Conservation (phyloP, 2,797 vertebrate species). For the Cuculus canorus region DNA sequence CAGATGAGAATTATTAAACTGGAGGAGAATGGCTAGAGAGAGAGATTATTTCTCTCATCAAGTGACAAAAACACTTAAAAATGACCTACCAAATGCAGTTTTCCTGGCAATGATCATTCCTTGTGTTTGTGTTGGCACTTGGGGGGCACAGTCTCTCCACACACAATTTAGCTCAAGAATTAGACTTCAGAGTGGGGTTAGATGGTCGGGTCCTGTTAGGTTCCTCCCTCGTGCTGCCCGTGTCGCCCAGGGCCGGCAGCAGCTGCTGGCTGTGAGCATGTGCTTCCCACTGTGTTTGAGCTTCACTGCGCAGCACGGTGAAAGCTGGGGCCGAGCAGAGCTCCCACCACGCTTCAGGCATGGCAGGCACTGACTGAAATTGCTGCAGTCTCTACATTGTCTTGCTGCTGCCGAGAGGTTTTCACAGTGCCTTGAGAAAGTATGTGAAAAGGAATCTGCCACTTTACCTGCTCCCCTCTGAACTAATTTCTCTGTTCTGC, state of each 20-base stretch:
- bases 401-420: neutral
- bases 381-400: neutral
- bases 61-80: neutral
- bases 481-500: neutral
- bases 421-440: neutral
- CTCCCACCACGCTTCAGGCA: accelerated
- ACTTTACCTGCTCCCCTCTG: neutral
- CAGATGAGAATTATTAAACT: neutral
- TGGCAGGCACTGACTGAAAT: no score
- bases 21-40: neutral
- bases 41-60: neutral
- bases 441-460: neutral
- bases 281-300: neutral
- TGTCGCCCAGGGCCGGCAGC: neutral
- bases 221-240: neutral
- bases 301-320: accelerated
- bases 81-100: neutral
- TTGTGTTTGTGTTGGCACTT: neutral
- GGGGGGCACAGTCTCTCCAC: neutral
- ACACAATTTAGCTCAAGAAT: neutral
- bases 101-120: neutral
- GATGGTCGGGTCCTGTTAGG: neutral
- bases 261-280: accelerated
- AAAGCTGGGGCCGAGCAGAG: neutral
- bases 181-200: neutral